phyloP scores from a whole-genome alignment of 2,888 invertebrate genomes.

The Hartigia nigra region DNA sequence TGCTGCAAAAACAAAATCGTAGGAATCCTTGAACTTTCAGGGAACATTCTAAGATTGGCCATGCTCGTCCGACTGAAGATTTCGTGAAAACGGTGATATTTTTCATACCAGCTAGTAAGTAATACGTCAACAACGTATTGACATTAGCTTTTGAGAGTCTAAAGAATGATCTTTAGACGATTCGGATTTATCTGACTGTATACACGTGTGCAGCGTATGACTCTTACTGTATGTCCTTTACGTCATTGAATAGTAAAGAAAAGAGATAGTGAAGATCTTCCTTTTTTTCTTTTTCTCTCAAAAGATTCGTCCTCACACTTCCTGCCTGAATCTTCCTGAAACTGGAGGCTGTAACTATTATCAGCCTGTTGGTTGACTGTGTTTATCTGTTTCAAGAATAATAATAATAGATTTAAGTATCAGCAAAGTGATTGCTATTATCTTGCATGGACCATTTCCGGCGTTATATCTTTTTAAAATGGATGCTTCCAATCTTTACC shows the following conservation, averaged over 20 bases:
- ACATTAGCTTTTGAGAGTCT: neutral
- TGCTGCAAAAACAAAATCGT: neutral
- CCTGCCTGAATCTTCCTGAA: neutral
- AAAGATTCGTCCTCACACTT: neutral
- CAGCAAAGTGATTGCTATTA: constrained; percentile 27
- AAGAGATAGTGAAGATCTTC: neutral
- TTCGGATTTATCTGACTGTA: neutral
- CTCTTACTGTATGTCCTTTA: constrained; percentile 15
- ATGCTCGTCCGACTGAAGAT: neutral
- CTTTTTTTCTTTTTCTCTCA: neutral
- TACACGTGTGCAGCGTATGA: constrained; percentile 12
- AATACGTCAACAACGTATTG: neutral
- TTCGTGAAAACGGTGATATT: constrained; percentile 3
- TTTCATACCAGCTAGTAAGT: neutral
- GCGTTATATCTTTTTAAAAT: neutral
- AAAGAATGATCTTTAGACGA: neutral
- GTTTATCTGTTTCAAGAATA: neutral
- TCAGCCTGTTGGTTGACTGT: neutral
- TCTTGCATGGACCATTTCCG: constrained; percentile 20
- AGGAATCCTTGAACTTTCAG: neutral
- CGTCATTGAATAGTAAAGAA: neutral
- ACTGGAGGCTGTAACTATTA: neutral
- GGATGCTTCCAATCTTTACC: constrained; percentile 12
- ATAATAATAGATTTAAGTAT: neutral
- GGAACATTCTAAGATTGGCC: neutral